phyloP scores from a whole-genome alignment of 2,797 vertebrate genomes.

The Enteromius mattozi region DNA sequence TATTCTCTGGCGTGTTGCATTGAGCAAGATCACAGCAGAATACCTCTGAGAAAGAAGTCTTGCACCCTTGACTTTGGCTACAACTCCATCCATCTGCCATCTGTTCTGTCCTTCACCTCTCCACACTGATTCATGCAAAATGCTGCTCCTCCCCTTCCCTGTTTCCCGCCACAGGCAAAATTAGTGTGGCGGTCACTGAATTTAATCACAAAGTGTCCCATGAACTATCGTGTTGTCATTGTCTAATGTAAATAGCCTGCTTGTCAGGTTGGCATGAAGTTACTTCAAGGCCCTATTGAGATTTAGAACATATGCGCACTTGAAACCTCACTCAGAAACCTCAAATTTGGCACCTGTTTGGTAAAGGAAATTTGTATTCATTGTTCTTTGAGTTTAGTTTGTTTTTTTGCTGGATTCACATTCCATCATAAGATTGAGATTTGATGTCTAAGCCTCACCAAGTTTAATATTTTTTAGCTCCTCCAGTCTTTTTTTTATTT shows the following conservation, averaged over 20 bases:
- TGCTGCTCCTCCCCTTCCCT: constrained; percentile 35
- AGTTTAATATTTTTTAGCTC: constrained; percentile 17
- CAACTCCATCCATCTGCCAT: constrained; percentile 62
- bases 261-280: constrained; percentile 21
- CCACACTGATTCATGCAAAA: constrained; percentile 59
- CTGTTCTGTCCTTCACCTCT: constrained; percentile 59
- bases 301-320: constrained; percentile 53
- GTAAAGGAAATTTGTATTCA: constrained; percentile 19
- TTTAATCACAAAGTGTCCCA: constrained; percentile 57
- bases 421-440: constrained; percentile 13
- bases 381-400: constrained; percentile 41
- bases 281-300: constrained; percentile 43
- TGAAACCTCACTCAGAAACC: constrained; percentile 44
- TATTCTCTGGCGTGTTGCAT: constrained; percentile 42
- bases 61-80: constrained; percentile 59
- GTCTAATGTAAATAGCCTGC: constrained; percentile 61
- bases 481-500: background rate
- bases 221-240: constrained; percentile 52
- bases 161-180: constrained; percentile 49
- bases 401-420: constrained; percentile 24
- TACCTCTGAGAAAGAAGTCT: constrained; percentile 59
- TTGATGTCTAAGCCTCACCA: constrained; percentile 13
- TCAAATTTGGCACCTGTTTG: constrained; percentile 42
- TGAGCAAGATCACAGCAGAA: constrained; percentile 54
- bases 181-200: constrained; percentile 63